Percentiles rank a stretch among this genome's conserved stretches.
Conservation (phyloP, 1,140 invertebrate genomes). For the Cotesia glomerata region DNA sequence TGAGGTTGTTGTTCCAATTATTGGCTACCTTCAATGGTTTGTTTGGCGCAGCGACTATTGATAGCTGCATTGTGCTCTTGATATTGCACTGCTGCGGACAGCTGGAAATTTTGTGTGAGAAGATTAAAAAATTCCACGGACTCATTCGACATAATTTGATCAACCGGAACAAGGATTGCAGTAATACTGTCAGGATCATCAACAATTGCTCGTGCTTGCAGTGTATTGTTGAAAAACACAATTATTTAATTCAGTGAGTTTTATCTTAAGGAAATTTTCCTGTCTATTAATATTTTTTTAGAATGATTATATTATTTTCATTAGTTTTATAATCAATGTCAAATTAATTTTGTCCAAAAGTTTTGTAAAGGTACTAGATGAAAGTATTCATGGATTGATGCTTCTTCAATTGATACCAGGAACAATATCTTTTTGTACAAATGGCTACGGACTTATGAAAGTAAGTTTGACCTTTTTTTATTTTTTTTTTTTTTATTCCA, state of each 20-base stretch:
- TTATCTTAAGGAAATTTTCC: too few species aligned
- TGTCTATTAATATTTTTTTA: too few species aligned
- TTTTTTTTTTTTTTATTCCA: not conserved
- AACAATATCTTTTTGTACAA: not conserved
- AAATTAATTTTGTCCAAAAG: not conserved
- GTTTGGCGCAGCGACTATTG: not conserved
- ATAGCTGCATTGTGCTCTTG: not conserved
- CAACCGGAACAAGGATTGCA: not conserved
- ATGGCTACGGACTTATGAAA: not conserved
- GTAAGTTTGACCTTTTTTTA: not conserved
- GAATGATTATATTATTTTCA: too few species aligned
- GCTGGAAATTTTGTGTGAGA: not conserved
- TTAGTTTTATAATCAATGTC: too few species aligned
- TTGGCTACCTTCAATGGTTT: not conserved
- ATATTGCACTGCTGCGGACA: not conserved
- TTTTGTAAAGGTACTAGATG: not conserved
- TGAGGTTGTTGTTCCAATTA: not conserved
- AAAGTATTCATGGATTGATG: not conserved
- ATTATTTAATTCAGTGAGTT: slow-evolving; percentile 3
- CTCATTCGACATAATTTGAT: not conserved
- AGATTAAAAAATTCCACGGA: not conserved
- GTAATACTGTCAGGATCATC: not conserved
- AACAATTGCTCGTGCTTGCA: not conserved
- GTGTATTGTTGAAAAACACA: slow-evolving; percentile 9
- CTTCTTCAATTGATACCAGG: not conserved